Evolutionary conservation across 2,113 vertebrate genomes (phyloP).

Genomic region (Hoplias malabaricus): DNA sequence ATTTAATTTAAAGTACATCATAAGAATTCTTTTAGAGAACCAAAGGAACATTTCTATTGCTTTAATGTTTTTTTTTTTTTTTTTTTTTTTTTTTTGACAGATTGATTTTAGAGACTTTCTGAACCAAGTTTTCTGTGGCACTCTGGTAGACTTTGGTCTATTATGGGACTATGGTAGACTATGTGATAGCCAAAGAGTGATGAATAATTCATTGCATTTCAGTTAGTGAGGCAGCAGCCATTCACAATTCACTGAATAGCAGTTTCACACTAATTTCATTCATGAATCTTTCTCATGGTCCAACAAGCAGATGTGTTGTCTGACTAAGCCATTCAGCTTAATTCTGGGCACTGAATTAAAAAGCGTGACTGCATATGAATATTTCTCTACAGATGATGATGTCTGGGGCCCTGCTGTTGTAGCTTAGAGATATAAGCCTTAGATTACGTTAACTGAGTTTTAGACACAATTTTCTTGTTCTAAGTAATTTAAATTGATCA

Average conservation of each 20-base stretch:
- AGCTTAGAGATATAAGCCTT: neutral
- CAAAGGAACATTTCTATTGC: too few species aligned
- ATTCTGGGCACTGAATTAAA: too few species aligned
- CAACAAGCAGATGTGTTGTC: constrained; percentile 15
- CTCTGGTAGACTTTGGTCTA: neutral
- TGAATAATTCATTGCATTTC: constrained; percentile 1
- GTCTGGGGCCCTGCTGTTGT: neutral
- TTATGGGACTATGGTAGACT: too few species aligned
- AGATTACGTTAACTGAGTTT: neutral
- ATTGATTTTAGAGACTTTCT: too few species aligned
- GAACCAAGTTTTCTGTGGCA: too few species aligned
- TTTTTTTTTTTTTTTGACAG: too few species aligned
- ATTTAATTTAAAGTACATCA: too few species aligned
- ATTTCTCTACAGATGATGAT: too few species aligned
- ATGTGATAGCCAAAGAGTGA: neutral
- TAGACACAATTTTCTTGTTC: neutral
- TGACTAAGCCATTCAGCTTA: neutral
- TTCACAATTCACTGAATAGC: neutral
- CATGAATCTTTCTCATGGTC: neutral
- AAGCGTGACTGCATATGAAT: too few species aligned
- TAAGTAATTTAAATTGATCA: too few species aligned
- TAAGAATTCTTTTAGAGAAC: too few species aligned
- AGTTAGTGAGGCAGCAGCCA: neutral
- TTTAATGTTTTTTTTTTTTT: too few species aligned
- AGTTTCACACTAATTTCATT: constrained; percentile 6